These are phyloP conservation scores for Theocolax elegans DNA, from an alignment of 1,140 invertebrate species.

Conservation along the genomic window DNA sequence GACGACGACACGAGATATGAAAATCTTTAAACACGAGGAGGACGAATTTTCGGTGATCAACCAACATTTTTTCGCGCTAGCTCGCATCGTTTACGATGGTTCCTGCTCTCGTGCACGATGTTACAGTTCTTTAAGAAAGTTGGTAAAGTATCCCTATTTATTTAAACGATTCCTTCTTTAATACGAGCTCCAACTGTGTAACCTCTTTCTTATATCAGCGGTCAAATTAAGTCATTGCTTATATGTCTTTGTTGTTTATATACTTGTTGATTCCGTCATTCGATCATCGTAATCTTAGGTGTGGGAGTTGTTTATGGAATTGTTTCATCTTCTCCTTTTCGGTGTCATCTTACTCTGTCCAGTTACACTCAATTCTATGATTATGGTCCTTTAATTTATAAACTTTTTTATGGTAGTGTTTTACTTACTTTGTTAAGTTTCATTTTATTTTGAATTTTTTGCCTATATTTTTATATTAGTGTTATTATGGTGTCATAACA, in stretches of 20 bases:
- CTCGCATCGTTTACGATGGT: constrained; percentile 19
- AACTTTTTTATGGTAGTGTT: background rate
- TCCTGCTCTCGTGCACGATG: constrained; percentile 55
- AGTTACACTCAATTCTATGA: too few species aligned
- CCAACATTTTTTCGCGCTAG: constrained; percentile 1
- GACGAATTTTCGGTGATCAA: background rate
- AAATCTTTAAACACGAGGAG: background rate
- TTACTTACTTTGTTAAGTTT: background rate
- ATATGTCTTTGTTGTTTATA: constrained; percentile 16
- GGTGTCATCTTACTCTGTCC: too few species aligned
- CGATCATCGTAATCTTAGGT: too few species aligned
- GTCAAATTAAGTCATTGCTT: too few species aligned
- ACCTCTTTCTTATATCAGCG: too few species aligned
- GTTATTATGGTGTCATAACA: background rate
- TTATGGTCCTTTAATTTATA: too few species aligned
- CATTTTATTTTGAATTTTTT: background rate
- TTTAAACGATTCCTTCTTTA: too few species aligned
- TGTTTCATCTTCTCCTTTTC: too few species aligned
- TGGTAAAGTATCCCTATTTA: too few species aligned
- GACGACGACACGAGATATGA: constrained; percentile 16
- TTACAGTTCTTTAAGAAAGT: constrained; percentile 67
- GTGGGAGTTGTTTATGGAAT: too few species aligned
- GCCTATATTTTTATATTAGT: too few species aligned
- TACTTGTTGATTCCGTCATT: background rate
- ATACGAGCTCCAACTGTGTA: too few species aligned